Conservation (phyloP, 1,140 invertebrate genomes). For the Saccostrea cuccullata region DNA sequence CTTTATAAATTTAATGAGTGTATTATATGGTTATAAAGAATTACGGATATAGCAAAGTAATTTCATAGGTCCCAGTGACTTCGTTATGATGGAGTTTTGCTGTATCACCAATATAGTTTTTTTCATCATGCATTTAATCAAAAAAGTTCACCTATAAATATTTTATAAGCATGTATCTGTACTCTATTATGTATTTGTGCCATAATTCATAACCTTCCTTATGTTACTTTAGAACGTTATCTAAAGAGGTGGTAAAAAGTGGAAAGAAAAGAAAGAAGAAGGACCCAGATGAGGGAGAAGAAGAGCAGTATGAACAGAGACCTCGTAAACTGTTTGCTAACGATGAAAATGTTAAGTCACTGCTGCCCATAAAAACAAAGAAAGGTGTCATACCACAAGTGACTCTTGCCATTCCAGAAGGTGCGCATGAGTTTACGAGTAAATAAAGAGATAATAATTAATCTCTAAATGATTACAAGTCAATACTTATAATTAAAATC, state of each 20-base stretch:
- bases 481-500: no score
- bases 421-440: neutral
- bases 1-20: no score
- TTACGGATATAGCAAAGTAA: no score
- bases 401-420: conserved; percentile 49
- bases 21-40: no score
- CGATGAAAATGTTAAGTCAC: conserved; percentile 61
- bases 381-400: conserved; percentile 65
- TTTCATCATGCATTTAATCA: no score
- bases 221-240: neutral
- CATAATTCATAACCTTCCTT: neutral
- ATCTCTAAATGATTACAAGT: no score
- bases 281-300: conserved; percentile 39
- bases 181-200: neutral
- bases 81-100: no score
- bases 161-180: neutral
- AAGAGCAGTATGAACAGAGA: conserved; percentile 66
- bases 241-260: conserved; percentile 45
- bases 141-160: no score
- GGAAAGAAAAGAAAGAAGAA: conserved; percentile 57
- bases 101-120: no score
- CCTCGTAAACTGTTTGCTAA: conserved; percentile 63
- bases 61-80: no score
- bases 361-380: conserved; percentile 75
- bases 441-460: no score